Conservation (phyloP, 2,888 invertebrate species). For the Ichneumon xanthorius region DNA sequence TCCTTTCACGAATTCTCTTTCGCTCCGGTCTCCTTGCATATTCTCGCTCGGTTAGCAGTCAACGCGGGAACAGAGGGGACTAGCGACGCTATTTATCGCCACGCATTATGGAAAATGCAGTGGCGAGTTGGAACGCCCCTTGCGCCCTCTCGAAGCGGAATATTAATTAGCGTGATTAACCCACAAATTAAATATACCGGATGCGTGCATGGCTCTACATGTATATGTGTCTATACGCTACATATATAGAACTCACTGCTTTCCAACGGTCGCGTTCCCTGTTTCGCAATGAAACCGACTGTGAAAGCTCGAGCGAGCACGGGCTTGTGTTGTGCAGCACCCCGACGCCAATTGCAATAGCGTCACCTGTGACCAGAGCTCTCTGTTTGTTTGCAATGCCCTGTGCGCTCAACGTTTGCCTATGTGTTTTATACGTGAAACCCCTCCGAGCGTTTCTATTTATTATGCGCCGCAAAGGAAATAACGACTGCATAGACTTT, state of each 20-base stretch:
- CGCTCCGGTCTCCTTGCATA: slow-evolving; percentile 43
- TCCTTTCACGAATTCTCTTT: slow-evolving; percentile 58
- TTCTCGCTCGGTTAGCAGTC: slow-evolving; percentile 43
- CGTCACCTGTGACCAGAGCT: slow-evolving; percentile 57
- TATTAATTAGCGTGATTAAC: slow-evolving; percentile 82
- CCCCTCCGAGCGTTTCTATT: slow-evolving; percentile 49
- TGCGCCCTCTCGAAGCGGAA: slow-evolving; percentile 69
- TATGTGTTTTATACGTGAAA: slow-evolving; percentile 5
- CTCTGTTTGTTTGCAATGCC: slow-evolving; percentile 46
- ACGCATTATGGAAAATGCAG: slow-evolving; percentile 77
- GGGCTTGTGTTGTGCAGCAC: slow-evolving; percentile 36
- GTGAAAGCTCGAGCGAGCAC: slow-evolving; percentile 54
- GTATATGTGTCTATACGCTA: background rate
- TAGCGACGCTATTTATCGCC: slow-evolving; percentile 74
- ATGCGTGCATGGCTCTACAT: slow-evolving; percentile 62
- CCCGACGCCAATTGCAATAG: slow-evolving; percentile 47
- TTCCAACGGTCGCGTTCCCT: slow-evolving; percentile 46
- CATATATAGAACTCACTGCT: slow-evolving; percentile 23
- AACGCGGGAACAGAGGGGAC: slow-evolving; percentile 53
- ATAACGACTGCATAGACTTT: slow-evolving; percentile 56
- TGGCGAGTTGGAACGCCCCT: slow-evolving; percentile 63
- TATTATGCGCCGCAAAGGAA: slow-evolving; percentile 57
- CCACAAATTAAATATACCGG: slow-evolving; percentile 79
- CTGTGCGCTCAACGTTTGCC: slow-evolving; percentile 3
- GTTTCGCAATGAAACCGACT: slow-evolving; percentile 53